Evolutionary conservation across 2,113 vertebrate genomes (phyloP), one percentile per base, ranked within the genome.

Genomic region (Heterotis niloticus): DNA sequence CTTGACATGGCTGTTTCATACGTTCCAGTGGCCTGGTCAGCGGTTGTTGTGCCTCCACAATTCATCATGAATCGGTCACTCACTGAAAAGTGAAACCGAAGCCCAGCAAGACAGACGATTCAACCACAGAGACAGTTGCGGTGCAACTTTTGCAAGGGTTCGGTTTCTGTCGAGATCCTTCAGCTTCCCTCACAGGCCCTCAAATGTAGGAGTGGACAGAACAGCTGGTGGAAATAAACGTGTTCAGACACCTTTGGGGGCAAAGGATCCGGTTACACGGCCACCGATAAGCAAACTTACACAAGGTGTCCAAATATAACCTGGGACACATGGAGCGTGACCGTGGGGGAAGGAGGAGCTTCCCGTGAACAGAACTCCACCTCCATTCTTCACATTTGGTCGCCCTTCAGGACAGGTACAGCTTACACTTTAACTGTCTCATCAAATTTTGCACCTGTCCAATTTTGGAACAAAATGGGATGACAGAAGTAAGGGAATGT

Each of bases 211-310:
- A 85, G 84, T 84, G 81, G 77, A 85, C 84, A 56, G 88, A 85
- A 86, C 85, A 83, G 54, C 70, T 83, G 85, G 79, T 83, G 89
- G 87, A 89, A 89, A 89, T 89, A 89, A 89, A 85, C 77, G 85
- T 84, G 88, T 88, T 86, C 84, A 89, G 87, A 92, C 89, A 88
- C 87, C 89, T 90, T 86, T 89, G 88, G 91, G 91, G 90, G 74
- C 24, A 70, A 62, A 83, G 87, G 83, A 87, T 93, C 88, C 80
- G 12, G 86, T 92, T 92, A 90, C 88, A 89, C 77, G 83, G 86
- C 70, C 80, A 78, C 85, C 86, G 88, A 91, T 91, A 87, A 87
- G 91, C 88, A 87, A 92, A 89, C 82, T 78, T 87, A 84, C 80
- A 86, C 85, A 81, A 60, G 64, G 74, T 79, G 18, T 71, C 83